Conservation (phyloP, 2,888 invertebrate species). For the Abscondita cerata region DNA sequence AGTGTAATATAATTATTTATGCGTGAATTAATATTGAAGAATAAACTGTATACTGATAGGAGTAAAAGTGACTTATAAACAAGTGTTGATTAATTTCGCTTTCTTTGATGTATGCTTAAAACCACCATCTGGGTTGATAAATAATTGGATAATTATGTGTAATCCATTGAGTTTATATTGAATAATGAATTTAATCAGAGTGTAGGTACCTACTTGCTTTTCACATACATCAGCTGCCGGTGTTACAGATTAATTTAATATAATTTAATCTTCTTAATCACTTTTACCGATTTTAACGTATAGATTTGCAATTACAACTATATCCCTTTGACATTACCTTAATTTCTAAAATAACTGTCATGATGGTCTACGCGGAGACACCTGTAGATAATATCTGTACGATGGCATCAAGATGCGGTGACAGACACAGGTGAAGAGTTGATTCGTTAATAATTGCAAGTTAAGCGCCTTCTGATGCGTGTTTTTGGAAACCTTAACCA, state of each 20-base stretch:
- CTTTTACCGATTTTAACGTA: neutral
- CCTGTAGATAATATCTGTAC: constrained; percentile 31
- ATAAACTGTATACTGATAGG: too few species aligned
- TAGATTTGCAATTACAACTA: neutral
- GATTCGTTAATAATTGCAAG: constrained; percentile 43
- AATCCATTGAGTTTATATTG: constrained; percentile 3
- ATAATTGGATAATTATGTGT: constrained; percentile 11
- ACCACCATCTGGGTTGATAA: constrained; percentile 2
- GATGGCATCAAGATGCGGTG: constrained; percentile 27
- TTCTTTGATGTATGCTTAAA: constrained; percentile 1
- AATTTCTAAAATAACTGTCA: constrained; percentile 21
- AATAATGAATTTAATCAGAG: constrained; percentile 1
- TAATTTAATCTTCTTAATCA: neutral
- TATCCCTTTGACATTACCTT: neutral
- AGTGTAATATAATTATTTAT: too few species aligned
- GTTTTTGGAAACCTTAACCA: constrained; percentile 17
- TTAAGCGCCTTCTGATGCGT: constrained; percentile 30
- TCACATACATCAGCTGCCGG: neutral
- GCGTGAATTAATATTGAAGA: too few species aligned
- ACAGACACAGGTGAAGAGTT: constrained; percentile 37
- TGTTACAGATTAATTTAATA: neutral
- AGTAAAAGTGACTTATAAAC: too few species aligned
- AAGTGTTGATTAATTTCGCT: neutral
- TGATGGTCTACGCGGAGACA: constrained; percentile 6
- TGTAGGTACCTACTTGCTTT: constrained; percentile 6